Evolutionary conservation across 2,113 vertebrate genomes (phyloP).

Genomic region (Tupaia tana): DNA sequence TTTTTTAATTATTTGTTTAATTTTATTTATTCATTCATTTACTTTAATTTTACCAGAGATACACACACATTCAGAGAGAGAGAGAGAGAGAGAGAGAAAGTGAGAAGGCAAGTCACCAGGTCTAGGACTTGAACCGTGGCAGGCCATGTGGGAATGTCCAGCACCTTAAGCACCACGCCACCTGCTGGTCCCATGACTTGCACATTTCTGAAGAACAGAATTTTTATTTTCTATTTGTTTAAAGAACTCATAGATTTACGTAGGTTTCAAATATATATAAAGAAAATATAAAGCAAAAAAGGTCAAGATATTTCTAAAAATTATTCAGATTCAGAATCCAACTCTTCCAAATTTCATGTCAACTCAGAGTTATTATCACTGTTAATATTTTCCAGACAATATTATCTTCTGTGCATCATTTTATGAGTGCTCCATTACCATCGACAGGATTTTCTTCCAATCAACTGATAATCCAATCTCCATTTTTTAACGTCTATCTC

Average conservation of each 20-base stretch:
- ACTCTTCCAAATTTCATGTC: not conserved
- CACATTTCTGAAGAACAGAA: not conserved
- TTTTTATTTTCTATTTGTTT: constrained; percentile 10
- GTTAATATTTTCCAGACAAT: not conserved
- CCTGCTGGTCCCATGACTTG: not conserved
- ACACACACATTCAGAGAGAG: too few relatives aligned
- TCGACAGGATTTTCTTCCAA: not conserved
- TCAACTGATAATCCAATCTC: not conserved
- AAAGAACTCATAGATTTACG: not conserved
- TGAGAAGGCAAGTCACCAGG: too few relatives aligned
- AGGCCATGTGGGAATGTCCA: too few relatives aligned
- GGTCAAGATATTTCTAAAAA: not conserved
- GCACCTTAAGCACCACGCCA: too few relatives aligned
- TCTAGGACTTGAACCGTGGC: too few relatives aligned
- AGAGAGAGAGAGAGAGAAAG: too few relatives aligned
- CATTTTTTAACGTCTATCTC: too few relatives aligned
- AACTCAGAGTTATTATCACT: not conserved
- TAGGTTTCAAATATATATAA: not conserved
- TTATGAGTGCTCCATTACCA: not conserved
- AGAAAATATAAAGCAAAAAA: not conserved
- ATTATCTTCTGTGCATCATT: not conserved
- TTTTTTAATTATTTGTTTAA: too few relatives aligned
- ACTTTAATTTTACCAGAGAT: too few relatives aligned
- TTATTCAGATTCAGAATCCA: not conserved
- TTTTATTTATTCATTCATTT: too few relatives aligned